Base-by-base conservation (phyloP, 2,888 invertebrate genomes). In the Lepeophtheirus nordmannii region DNA sequence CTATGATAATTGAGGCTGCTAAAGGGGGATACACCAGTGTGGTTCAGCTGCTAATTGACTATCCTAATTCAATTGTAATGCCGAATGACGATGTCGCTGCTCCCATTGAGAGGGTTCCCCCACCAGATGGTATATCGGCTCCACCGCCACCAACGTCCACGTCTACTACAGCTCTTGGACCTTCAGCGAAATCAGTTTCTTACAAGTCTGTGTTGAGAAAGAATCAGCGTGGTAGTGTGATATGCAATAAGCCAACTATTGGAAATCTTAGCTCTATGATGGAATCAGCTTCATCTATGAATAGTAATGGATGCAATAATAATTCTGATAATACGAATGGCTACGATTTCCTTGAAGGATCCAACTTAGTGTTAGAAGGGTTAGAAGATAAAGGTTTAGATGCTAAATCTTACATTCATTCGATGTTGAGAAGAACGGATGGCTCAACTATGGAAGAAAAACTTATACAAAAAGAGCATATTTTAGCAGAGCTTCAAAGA, bases 1-100 rank as follows among this genome's bases (percentile, higher is more conserved):
- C 94, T 66, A 97, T 96, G 86, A 81, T 98, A 71, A 96, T 98
- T 72, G 97, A 98, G 78, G 97, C 96, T 63, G 89, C 97, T 61
- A 94, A 94, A 78, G 94, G 96, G 62, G 97, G 97, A 0, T 96
- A 97, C 77, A 92, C 93, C 23, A 85, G 85, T 70, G 93, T 98
- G 68, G 96, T 97, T 68, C 90, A 92, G 77, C 80, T 96, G 72
- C 79, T 98, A 70, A 82, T 98, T 70, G 96, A 97, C 78, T 96
- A 88, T 78, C 92, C 93, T 30, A 30, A 53, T 17, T 17, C 53
- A 53, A 17, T 17, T n/a, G 17, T 53, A 5, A 53, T 53, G 53
- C n/a, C 53, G n/a, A 53, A 17, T 53, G n/a, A n/a, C 5, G 17
- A n/a, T 17, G 8, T 8, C 8, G 53, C 53, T 17, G 7, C 30